A percentile compares a stretch with the other conserved stretches of the same genome.
These are phyloP conservation scores for Mionectes olivaceus DNA, from an alignment of 2,797 vertebrate species.

Conservation along the genomic window DNA sequence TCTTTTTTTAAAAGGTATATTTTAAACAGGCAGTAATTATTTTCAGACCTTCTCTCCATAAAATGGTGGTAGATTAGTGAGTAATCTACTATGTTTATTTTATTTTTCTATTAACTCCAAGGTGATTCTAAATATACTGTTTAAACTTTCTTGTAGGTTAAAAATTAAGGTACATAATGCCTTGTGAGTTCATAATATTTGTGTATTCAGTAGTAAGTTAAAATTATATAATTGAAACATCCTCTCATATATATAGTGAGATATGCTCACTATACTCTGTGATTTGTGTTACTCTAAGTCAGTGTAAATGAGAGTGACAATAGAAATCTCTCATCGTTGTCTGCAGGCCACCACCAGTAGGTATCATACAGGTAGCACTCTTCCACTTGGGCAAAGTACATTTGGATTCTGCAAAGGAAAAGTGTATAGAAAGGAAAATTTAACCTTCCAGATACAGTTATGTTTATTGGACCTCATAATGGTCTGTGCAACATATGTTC, in stretches of 20 bases:
- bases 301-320: not conserved
- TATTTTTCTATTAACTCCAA: conserved; percentile 16
- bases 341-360: not conserved
- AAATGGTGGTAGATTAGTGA: not conserved
- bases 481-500: not conserved
- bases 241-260: not conserved
- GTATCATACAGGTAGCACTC: not conserved
- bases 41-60: not conserved
- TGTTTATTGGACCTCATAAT: not conserved
- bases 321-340: not conserved
- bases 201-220: not conserved
- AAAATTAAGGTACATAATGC: not conserved
- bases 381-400: not conserved
- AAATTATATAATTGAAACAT: not conserved
- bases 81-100: not conserved
- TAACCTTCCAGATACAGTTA: not conserved
- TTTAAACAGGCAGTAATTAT: not conserved
- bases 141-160: not conserved
- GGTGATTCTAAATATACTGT: not conserved
- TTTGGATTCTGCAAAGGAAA: not conserved
- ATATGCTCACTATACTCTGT: not conserved
- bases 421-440: not conserved
- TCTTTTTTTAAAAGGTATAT: not conserved
- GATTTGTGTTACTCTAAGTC: not conserved
- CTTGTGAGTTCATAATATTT: not conserved